Conservation (phyloP, 2,888 invertebrate genomes). For the Coenonympha glycerion region DNA sequence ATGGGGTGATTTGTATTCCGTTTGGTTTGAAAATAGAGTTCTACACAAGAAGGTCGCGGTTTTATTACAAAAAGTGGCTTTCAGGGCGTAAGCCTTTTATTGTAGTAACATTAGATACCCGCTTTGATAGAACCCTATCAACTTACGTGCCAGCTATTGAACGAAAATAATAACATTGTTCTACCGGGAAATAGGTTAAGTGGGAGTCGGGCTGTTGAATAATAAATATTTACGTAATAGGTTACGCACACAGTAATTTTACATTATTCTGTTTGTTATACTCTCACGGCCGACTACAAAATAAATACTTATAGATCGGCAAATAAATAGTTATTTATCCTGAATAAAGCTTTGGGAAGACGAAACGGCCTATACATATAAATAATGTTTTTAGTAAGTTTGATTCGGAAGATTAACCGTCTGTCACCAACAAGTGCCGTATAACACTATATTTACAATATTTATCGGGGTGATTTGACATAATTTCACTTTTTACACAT, state of each 20-base stretch:
- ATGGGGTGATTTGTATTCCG: neutral
- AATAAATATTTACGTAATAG: neutral
- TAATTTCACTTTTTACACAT: too few relatives aligned
- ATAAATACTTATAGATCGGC: too few relatives aligned
- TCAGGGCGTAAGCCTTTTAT: neutral
- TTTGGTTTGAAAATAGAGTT: neutral
- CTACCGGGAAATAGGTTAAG: neutral
- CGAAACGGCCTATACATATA: too few relatives aligned
- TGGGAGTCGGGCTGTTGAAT: neutral
- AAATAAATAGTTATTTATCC: too few relatives aligned
- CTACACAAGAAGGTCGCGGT: neutral
- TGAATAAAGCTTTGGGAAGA: too few relatives aligned
- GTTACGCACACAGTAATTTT: neutral
- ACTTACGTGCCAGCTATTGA: neutral
- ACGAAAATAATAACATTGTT: neutral
- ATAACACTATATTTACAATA: too few relatives aligned
- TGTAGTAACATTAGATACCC: neutral
- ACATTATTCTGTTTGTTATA: too few relatives aligned
- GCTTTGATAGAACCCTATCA: neutral
- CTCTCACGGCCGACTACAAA: too few relatives aligned
- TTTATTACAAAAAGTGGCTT: constrained; percentile 1
- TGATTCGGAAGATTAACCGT: too few relatives aligned
- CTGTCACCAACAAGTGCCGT: too few relatives aligned
- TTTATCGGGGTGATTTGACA: too few relatives aligned
- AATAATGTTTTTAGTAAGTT: too few relatives aligned